Evolutionary conservation across 2,113 vertebrate species (phyloP).

Genomic region (Okapia johnstoni): DNA sequence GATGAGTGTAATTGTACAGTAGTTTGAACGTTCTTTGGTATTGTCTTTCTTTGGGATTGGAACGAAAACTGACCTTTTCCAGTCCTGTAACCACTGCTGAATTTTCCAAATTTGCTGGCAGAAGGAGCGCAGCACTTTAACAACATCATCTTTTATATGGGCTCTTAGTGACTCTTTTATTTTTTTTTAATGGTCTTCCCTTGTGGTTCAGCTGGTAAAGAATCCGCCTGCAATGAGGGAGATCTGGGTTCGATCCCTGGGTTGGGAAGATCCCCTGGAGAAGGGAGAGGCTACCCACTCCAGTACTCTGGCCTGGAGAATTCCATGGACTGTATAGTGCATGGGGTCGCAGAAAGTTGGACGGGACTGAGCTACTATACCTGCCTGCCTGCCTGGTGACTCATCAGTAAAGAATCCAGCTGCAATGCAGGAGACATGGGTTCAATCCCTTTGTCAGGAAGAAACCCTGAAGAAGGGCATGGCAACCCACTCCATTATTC

Average conservation of each 20-base stretch:
- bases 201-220: background rate
- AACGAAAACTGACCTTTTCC: background rate
- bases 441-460: background rate
- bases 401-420: background rate
- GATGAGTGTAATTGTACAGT: background rate
- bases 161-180: background rate
- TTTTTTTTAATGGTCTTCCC: background rate
- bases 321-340: background rate
- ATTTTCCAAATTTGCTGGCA: background rate
- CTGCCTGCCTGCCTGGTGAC: background rate
- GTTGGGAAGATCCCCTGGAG: background rate
- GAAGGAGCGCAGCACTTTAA: background rate
- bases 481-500: background rate
- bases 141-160: background rate
- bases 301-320: background rate
- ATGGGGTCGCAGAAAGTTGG: accelerated
- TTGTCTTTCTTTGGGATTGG: background rate
- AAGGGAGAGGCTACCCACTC: background rate
- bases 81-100: background rate
- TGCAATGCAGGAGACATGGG: background rate
- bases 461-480: background rate
- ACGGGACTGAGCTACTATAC: background rate
- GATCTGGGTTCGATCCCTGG: background rate
- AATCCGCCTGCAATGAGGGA: background rate
- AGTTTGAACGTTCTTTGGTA: background rate